Evolutionary conservation across 2,113 vertebrate genomes (phyloP).

Genomic region (Camelus bactrianus): DNA sequence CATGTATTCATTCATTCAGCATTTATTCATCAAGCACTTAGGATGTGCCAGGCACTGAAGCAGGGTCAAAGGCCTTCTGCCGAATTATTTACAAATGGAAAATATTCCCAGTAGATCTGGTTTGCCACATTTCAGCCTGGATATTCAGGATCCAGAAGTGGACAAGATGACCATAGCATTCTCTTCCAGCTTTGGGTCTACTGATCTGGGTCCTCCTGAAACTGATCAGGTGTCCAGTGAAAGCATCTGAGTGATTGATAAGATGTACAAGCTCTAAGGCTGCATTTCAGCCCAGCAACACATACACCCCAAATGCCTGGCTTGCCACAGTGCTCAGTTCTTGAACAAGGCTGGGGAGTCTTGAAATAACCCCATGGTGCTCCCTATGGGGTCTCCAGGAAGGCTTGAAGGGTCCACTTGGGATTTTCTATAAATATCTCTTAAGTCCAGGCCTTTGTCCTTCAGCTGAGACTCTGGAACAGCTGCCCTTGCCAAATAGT

Average conservation of each 20-base stretch:
- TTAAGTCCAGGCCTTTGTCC: constrained; percentile 27
- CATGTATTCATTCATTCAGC: background rate
- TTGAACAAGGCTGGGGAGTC: background rate
- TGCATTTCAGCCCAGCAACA: background rate
- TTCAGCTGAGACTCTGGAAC: background rate
- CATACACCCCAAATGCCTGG: background rate
- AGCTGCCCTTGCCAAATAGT: background rate
- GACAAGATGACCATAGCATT: background rate
- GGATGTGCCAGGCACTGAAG: background rate
- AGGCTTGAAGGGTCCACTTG: background rate
- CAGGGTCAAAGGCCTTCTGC: background rate
- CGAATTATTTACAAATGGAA: background rate
- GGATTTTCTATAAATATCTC: constrained; percentile 43
- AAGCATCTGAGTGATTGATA: background rate
- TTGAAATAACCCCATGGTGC: background rate
- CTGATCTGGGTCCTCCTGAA: background rate
- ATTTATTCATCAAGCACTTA: background rate
- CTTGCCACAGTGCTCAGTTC: background rate
- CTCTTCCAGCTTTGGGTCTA: background rate
- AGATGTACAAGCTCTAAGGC: background rate
- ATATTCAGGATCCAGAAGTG: background rate
- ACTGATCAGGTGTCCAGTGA: background rate
- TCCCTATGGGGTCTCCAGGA: background rate
- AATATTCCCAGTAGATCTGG: background rate
- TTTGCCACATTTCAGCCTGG: background rate